These are phyloP conservation scores for Drosophila kurseongensis DNA, from an alignment of 1,140 invertebrate species.

Conservation along the genomic window DNA sequence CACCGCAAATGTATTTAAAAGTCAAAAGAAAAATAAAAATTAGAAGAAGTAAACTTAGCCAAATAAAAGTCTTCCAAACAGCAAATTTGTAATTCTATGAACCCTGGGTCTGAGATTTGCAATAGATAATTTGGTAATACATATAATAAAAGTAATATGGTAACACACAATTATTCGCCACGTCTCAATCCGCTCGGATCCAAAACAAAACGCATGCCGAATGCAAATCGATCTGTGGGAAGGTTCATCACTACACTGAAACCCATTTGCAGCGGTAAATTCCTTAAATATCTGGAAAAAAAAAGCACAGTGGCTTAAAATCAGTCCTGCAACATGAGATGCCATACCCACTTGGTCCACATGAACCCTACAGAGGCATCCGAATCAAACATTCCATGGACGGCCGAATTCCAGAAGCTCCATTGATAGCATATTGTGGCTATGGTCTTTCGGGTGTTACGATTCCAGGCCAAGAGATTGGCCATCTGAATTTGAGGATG, in stretches of 20 bases:
- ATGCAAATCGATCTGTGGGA: conserved; percentile 73
- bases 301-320: background rate
- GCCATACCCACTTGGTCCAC: conserved; percentile 64
- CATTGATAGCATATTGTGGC: conserved; percentile 78
- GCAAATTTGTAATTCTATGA: conserved; percentile 33
- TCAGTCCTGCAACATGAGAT: too few species aligned
- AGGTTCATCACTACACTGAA: conserved; percentile 75
- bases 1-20: conserved; percentile 35
- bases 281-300: conserved; percentile 45
- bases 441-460: conserved; percentile 69
- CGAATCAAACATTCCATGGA: conserved; percentile 77
- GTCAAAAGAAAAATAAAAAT: conserved; percentile 35
- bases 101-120: conserved; percentile 24
- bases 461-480: conserved; percentile 74
- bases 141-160: conserved; percentile 38
- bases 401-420: conserved; percentile 73
- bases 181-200: conserved; percentile 72
- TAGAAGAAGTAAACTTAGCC: conserved; percentile 1
- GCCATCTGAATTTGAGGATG: conserved; percentile 80
- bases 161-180: conserved; percentile 40
- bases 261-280: conserved; percentile 69
- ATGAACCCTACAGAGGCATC: conserved; percentile 79
- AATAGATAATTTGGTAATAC: conserved; percentile 55
- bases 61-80: conserved; percentile 19
- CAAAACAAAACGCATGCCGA: conserved; percentile 73